Evolutionary conservation across 2,797 vertebrate genomes (phyloP), one percentile per base, ranked within the genome.

Genomic region (Danionella dracula): DNA sequence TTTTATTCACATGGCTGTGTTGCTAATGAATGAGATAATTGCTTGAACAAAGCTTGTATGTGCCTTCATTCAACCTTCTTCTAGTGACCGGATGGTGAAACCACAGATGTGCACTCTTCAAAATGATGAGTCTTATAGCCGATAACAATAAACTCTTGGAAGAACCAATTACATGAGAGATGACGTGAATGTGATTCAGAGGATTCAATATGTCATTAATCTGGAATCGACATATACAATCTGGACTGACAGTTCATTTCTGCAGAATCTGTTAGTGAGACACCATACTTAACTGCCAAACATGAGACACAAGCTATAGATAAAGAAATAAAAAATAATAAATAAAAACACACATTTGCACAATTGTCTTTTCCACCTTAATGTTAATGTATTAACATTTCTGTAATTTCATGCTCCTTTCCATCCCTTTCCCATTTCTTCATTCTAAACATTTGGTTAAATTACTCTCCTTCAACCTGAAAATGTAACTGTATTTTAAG

Each of bases 201-300:
- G 82, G 86, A 90, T 93, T 93, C 92, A 92, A 88, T 88, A 84
- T 93, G 93, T 94, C 92, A 93, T 95, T 94, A 94, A 93, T 92
- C 92, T 89, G 85, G 87, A 90, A 93, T 94, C 92, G 89, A 90
- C 88, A 87, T 90, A 87, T 86, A 84, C 83, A 83, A 87, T 84
- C 79, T 79, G 51, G 65, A 80, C 64, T 71, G 76, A 77, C 72
- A 79, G 72, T 66, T 73, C 66, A 76, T 87, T 89, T 86, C 82
- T 84, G 82, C 76, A 74, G 72, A 76, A 79, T 83, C 79, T 79
- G 76, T 68, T 72, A 21, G 78, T 76, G 72, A 86, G 81, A 72
- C 77, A 72, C 84, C 74, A 20, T 79, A 82, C 85, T 81, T 83
- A 83, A 84, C 77, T 66, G 3, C 54, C 53, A 68, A 65, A 21